A percentile compares a stretch with the other conserved stretches of the same genome.
Conservation (phyloP, 2,888 invertebrate genomes). For the Ceratothoa steindachneri region DNA sequence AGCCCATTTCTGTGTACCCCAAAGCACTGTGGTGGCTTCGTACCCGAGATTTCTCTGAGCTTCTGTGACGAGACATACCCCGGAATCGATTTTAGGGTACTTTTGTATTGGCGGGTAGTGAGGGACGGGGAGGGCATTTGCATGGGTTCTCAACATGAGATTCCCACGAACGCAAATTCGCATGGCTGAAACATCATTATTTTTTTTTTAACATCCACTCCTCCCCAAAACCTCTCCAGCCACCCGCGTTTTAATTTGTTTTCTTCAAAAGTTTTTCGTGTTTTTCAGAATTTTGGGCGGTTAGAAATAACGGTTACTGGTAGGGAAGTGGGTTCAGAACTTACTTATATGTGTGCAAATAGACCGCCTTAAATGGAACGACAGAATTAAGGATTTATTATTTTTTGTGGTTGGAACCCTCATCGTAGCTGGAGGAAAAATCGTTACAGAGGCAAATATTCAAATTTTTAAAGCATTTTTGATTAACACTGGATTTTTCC, state of each 20-base stretch:
- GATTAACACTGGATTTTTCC: too few relatives aligned
- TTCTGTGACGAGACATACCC: background rate
- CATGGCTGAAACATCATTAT: background rate
- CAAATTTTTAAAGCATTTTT: too few relatives aligned
- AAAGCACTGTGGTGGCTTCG: too few relatives aligned
- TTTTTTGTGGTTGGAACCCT: too few relatives aligned
- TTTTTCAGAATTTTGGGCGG: background rate
- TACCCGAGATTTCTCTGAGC: background rate
- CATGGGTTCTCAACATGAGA: background rate
- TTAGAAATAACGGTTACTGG: background rate
- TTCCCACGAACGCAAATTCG: slow-evolving; percentile 1
- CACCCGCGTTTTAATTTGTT: background rate
- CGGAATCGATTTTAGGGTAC: background rate
- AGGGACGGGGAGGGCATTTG: slow-evolving; percentile 1
- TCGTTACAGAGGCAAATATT: too few relatives aligned
- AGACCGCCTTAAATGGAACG: background rate
- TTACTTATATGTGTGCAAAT: background rate
- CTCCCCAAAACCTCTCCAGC: too few relatives aligned
- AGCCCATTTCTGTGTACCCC: background rate
- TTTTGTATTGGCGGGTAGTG: background rate
- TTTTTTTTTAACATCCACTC: background rate
- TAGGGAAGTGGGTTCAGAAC: background rate
- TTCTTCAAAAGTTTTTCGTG: background rate
- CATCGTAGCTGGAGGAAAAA: too few relatives aligned
- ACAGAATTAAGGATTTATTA: too few relatives aligned